Conservation (phyloP, 2,797 vertebrate species). For the Oreochromis grahami region DNA sequence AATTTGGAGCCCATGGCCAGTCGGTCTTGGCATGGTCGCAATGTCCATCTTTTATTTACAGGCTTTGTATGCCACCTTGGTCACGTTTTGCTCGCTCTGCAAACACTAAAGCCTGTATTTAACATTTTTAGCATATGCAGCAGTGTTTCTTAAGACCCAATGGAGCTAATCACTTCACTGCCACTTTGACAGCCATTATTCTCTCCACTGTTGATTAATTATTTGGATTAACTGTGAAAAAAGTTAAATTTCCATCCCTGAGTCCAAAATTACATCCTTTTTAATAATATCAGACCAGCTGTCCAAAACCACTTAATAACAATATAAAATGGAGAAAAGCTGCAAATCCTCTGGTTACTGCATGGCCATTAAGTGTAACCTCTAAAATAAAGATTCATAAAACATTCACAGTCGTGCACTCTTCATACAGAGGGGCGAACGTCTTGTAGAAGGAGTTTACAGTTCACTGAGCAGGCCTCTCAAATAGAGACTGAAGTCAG, state of each 20-base stretch:
- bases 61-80: neutral
- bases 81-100: neutral
- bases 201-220: neutral
- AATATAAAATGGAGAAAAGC: neutral
- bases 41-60: neutral
- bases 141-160: neutral
- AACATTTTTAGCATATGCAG: neutral
- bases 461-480: neutral
- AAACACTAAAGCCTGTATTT: neutral
- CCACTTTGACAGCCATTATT: neutral
- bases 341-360: neutral
- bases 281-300: neutral
- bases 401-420: slow-evolving; percentile 36
- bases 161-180: neutral
- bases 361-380: neutral
- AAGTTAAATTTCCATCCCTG: neutral
- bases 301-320: neutral
- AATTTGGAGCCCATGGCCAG: neutral
- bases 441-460: neutral
- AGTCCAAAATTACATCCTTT: neutral
- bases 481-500: neutral
- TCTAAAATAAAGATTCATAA: slow-evolving; percentile 18
- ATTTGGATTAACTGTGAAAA: neutral
- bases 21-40: neutral
- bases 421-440: neutral